Evolutionary conservation across 2,888 invertebrate species (phyloP).

Genomic region (Campoletis raptor): DNA sequence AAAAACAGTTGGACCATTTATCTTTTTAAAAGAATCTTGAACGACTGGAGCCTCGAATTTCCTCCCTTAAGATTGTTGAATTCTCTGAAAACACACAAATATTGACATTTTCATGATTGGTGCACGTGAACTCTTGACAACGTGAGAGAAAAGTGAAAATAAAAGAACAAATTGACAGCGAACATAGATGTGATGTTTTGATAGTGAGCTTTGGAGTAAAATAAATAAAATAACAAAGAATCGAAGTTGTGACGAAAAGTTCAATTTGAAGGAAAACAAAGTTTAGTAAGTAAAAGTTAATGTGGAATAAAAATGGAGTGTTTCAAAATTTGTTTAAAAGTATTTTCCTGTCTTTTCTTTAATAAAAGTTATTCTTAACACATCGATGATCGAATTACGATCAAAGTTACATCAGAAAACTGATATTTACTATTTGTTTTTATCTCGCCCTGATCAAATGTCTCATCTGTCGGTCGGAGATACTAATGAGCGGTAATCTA

Average conservation of each 20-base stretch:
- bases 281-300: slow-evolving; percentile 7
- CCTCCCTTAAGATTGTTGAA: neutral
- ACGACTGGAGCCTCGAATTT: neutral
- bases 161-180: neutral
- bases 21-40: neutral
- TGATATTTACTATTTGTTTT: slow-evolving; percentile 21
- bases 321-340: neutral
- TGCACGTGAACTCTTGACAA: slow-evolving; percentile 12
- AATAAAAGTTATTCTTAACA: slow-evolving; percentile 4
- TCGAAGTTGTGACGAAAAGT: neutral
- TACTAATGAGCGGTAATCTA: slow-evolving; percentile 30
- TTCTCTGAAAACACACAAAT: neutral
- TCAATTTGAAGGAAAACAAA: neutral
- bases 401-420: neutral
- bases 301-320: neutral
- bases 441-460: neutral
- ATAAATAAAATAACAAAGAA: neutral
- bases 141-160: neutral
- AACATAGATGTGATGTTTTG: neutral
- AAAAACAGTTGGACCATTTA: neutral
- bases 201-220: neutral
- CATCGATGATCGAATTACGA: neutral
- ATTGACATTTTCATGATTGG: neutral
- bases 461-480: neutral
- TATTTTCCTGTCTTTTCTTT: neutral